phyloP scores from a whole-genome alignment of 92 coral and sea anemone genomes.

The Palythoa grandiflora region DNA sequence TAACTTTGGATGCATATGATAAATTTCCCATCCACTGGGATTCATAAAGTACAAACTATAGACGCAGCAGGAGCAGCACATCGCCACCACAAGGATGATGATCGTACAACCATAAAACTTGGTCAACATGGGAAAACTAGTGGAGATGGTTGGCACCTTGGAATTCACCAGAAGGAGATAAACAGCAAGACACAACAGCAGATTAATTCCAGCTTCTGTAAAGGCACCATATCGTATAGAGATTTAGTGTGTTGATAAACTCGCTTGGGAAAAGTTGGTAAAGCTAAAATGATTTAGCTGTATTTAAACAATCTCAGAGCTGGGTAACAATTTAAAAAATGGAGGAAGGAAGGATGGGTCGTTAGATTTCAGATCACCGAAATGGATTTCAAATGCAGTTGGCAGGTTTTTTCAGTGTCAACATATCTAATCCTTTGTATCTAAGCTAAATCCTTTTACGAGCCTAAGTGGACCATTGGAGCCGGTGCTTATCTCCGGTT shows the following conservation, averaged over 20 bases:
- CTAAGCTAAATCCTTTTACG: too few species aligned
- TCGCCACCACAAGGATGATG: conserved; percentile 79
- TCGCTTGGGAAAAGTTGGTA: neutral
- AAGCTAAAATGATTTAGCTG: too few species aligned
- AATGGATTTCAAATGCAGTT: too few species aligned
- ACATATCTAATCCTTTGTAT: too few species aligned
- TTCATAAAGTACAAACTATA: conserved; percentile 92
- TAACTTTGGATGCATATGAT: conserved; percentile 62
- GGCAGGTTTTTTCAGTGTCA: too few species aligned
- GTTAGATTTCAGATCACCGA: too few species aligned
- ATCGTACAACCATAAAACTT: conserved; percentile 95
- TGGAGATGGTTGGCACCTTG: conserved; percentile 92
- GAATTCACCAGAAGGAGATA: conserved; percentile 88
- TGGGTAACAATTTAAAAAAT: too few species aligned
- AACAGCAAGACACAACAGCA: conserved; percentile 88
- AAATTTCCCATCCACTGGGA: conserved; percentile 80
- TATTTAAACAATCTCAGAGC: too few species aligned
- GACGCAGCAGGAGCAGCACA: conserved; percentile 90
- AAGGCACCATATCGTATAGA: neutral
- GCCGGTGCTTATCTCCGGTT: too few species aligned
- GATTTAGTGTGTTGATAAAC: neutral
- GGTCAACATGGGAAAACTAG: conserved; percentile 87
- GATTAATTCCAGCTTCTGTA: conserved; percentile 96
- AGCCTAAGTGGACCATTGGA: too few species aligned
- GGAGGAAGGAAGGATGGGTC: too few species aligned